Percentiles rank a stretch among this genome's conserved stretches.
Conservation (phyloP, 2,113 vertebrate species). For the Amazona guildingii region DNA sequence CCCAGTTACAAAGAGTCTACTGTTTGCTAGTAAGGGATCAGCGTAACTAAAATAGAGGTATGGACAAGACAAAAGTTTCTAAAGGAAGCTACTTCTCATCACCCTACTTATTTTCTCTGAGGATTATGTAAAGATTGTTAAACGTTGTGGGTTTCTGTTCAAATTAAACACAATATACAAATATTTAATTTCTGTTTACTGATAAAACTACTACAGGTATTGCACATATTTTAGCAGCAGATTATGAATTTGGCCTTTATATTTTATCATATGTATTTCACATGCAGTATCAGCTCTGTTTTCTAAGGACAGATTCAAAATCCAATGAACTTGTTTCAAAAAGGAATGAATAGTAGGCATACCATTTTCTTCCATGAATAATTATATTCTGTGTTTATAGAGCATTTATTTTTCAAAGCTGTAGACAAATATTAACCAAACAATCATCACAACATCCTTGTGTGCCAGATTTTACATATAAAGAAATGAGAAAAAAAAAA, state of each 20-base stretch:
- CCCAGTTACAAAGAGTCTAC: conserved; percentile 3
- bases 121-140: not conserved
- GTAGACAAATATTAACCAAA: not conserved
- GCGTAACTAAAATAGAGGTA: conserved; percentile 13
- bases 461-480: not conserved
- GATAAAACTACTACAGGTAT: not conserved
- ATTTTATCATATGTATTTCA: not conserved
- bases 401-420: not conserved
- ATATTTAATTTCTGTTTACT: not conserved
- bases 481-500: not conserved
- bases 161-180: not conserved
- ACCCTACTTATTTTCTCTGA: conserved; percentile 14
- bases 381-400: not conserved
- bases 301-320: not conserved
- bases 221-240: not conserved
- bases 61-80: conserved; percentile 13
- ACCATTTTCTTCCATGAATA: conserved; percentile 18
- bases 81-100: not conserved
- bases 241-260: not conserved
- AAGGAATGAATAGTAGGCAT: not conserved
- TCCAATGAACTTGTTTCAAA: not conserved
- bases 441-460: not conserved
- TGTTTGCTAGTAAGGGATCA: conserved; percentile 14
- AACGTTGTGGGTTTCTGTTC: not conserved
- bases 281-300: not conserved